Base-by-base conservation (phyloP, 2,888 invertebrate species). In the Junonia oenone region DNA sequence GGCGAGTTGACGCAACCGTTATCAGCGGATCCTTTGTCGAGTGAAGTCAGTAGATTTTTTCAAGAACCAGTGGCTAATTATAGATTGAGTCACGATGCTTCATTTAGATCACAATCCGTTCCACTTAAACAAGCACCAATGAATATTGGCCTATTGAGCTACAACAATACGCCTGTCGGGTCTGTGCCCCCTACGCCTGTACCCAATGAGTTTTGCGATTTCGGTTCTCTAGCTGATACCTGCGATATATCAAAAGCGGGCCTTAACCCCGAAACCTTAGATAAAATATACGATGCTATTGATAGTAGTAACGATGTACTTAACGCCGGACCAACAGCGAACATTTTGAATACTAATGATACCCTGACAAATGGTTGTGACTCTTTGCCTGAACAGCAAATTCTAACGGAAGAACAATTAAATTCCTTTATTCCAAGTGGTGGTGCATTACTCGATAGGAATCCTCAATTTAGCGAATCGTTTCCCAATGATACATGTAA, bases 81-180 rank as follows among this genome's bases (percentile, higher is more conserved):
- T 63, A 84, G 89, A 56, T 71, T 86, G 14, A 81, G 79, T 2
- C 81, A 78, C 14, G 88, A 91, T 55, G 77, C 58, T 58, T 77
- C 85, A 61, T 91, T 85, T 66, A 90, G 96, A 51, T 96, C 96
- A 6, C 96, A 96, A 68, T 96, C 96, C 11, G 96, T 96, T 47
- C 96, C 96, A 0, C 78, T 95, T 15, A 93, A 93, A 68, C 91
- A 92, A 60, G 93, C 92, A 74, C 73, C 91, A 14, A 84, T 84
- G 46, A 81, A 80, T 59, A 72, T 83, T 61, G 76, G 79, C 1
- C 63, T 87, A 27, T 68, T 86, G 45, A 88, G 84, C 65, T 90
- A 89, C 63, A 87, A 83, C 64, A 88, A 84, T 59, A 91, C 93
- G 5, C 92, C 92, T 0, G 93, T 91, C 43, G 93, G 92, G 51